Evolutionary conservation across 2,888 invertebrate species (phyloP).

Genomic region (Epistrophe grossulariae): DNA sequence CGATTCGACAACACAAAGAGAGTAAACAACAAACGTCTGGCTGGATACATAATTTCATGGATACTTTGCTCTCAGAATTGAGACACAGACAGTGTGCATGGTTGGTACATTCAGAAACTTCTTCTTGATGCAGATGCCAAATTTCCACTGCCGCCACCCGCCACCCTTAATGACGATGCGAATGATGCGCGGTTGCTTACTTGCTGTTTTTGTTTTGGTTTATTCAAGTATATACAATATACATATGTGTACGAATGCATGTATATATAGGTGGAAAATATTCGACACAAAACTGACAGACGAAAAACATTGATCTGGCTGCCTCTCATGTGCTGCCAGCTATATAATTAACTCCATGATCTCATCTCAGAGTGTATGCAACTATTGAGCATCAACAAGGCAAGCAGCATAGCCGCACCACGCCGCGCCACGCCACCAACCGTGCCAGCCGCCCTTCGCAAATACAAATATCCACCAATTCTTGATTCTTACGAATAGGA

Average conservation of each 20-base stretch:
- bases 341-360: constrained; percentile 75
- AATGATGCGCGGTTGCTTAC: constrained; percentile 52
- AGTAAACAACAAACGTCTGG: constrained; percentile 62
- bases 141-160: constrained; percentile 42
- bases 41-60: constrained; percentile 69
- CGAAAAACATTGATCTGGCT: constrained; percentile 72
- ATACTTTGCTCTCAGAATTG: constrained; percentile 59
- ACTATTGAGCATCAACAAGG: constrained; percentile 37
- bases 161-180: constrained; percentile 64
- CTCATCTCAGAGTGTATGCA: constrained; percentile 69
- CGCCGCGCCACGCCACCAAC: too few relatives aligned
- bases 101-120: constrained; percentile 17
- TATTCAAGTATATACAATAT: constrained; percentile 28
- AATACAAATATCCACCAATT: constrained; percentile 65
- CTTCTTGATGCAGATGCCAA: constrained; percentile 55
- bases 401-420: constrained; percentile 8
- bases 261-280: constrained; percentile 58
- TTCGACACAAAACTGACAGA: constrained; percentile 74
- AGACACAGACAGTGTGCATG: constrained; percentile 23
- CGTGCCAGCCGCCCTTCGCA: neutral
- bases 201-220: constrained; percentile 63
- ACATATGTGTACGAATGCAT: constrained; percentile 8
- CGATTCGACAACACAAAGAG: constrained; percentile 33
- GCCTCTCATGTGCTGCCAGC: constrained; percentile 56
- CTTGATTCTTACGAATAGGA: constrained; percentile 49